Evolutionary conservation across 1,140 invertebrate species (phyloP), one percentile per base, ranked within the genome.

Genomic region (Ganaspis sp.): DNA sequence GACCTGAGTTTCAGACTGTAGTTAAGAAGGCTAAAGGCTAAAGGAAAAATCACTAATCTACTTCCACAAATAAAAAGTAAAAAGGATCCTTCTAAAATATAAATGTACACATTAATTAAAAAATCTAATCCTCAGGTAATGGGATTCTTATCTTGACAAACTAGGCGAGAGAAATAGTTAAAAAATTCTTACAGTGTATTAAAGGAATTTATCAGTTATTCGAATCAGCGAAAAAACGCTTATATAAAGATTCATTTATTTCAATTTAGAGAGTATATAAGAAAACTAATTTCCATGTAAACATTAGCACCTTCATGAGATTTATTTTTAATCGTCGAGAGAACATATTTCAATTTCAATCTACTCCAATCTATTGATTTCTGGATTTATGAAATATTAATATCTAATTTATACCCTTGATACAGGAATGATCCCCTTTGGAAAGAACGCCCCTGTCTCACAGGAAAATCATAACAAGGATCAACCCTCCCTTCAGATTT

Each of bases 371-470:
- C 11, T 15, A 26, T 64, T 11, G 54, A 64, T 29, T 81, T 71
- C 72, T 69, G 49, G 83, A 79, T 87, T 88, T 85, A 87, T 89
- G 84, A 87, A 89, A 88, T 88, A 89, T 89, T 89, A 88, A 89
- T 89, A 87, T 89, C 87, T 86, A 89, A 89, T 89, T 89, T 86
- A 87, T 88, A 83, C 86, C 84, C 83, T 78, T 83, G 82, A 87
- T 86, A 81, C 81, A 79, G 83, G 79, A 71, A 87, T 86, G 79
- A 86, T 83, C 83, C 86, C 81, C 82, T 70, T 70, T 49, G 75
- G 80, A 76, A 71, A 29, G 40, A 73, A 54, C 21, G 38, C 49
- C 37, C 49, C 19, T 70, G 11, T 3, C 45, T 72, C 40, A 29
- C n/a, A 26, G 58, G 77, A 72, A 69, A 78, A 73, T 73, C 70